Evolutionary conservation across 2,888 invertebrate species (phyloP), one percentile per base, ranked within the genome.

Genomic region (Epirrhoe alternata): DNA sequence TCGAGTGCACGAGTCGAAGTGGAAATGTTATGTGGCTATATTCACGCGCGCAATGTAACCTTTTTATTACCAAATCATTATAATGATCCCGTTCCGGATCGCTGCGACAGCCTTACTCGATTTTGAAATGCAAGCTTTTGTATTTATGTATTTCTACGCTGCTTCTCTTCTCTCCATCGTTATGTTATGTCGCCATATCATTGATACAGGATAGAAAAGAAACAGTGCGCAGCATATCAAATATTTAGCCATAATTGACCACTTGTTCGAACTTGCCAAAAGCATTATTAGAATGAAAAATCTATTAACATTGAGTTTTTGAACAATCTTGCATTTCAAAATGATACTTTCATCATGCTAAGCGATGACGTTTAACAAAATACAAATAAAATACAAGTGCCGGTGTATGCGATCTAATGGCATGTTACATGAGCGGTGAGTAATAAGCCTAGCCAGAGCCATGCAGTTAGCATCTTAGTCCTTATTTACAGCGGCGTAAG

Each of bases 381-480:
- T 72, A 64, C 62, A 75, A 76, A 74, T 70, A 78, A 82, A 79
- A 75, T 73, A 74, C 77, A 81, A 69, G 87, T 86, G 86, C 84
- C 67, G 75, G 78, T 84, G 87, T 74, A 77, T 78, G 75, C 77
- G 78, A 62, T 67, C 78, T 78, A 78, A 79, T 81, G 79, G 76
- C 69, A 78, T 78, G 81, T 77, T 75, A 79, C 78, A 82, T 82
- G 84, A 80, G 74, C 77, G 59, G 80, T 82, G 80, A 75, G 69
- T 68, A 74, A 77, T 60, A 77, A 82, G 80, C 80, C 52, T 69
- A 59, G 10, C 56, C 12, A 61, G 62, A 68, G 64, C 64, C 81
- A 78, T 80, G 81, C 80, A 66, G 69, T 69, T 66, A 55, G 66
- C 66, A 65, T 42, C 60, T 59, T 67, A 66, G 51, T 54, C 55